A percentile compares a stretch with the other conserved stretches of the same genome.
Evolutionary conservation across 2,888 invertebrate species (phyloP).

Genomic region (Danaus chrysippus): DNA sequence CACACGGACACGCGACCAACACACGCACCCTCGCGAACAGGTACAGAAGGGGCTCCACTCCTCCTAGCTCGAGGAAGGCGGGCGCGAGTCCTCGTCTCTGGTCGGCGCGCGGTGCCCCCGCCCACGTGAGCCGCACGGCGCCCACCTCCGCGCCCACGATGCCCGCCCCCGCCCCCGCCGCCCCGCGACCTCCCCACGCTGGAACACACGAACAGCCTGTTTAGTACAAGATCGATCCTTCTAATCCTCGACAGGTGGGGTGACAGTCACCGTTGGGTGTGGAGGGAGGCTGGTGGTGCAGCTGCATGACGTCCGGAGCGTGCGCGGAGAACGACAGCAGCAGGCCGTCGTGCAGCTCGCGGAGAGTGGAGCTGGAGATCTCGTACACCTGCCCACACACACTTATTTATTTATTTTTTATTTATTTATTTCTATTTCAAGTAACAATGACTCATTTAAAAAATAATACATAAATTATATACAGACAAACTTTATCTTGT

Average conservation of each 20-base stretch:
- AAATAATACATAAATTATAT: no score
- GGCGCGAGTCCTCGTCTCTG: slow-evolving; percentile 75
- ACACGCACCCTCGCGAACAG: slow-evolving; percentile 81
- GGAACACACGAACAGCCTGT: not conserved
- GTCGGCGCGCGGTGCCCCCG: slow-evolving; percentile 50
- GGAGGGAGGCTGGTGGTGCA: slow-evolving; percentile 62
- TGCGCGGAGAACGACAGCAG: slow-evolving; percentile 81
- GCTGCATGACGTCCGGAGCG: slow-evolving; percentile 75
- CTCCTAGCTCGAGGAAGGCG: slow-evolving; percentile 80
- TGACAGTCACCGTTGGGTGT: slow-evolving; percentile 50
- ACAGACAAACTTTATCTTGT: no score
- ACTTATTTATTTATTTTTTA: not conserved
- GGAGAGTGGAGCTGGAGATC: slow-evolving; percentile 66
- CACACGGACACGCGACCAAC: no score
- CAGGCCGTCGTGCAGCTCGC: slow-evolving; percentile 80
- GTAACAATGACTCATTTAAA: no score
- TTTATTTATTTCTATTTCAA: no score
- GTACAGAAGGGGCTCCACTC: slow-evolving; percentile 81
- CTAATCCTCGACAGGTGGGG: not conserved
- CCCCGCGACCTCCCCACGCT: slow-evolving; percentile 32
- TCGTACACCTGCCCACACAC: slow-evolving; percentile 66
- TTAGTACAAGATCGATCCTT: slow-evolving; percentile 7
- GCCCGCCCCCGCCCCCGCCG: slow-evolving; percentile 33
- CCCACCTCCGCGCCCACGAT: slow-evolving; percentile 46
- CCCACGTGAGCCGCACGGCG: slow-evolving; percentile 56